Evolutionary conservation across 2,888 invertebrate genomes (phyloP), one percentile per base, ranked within the genome.

Genomic region (Napeogenes sylphis): DNA sequence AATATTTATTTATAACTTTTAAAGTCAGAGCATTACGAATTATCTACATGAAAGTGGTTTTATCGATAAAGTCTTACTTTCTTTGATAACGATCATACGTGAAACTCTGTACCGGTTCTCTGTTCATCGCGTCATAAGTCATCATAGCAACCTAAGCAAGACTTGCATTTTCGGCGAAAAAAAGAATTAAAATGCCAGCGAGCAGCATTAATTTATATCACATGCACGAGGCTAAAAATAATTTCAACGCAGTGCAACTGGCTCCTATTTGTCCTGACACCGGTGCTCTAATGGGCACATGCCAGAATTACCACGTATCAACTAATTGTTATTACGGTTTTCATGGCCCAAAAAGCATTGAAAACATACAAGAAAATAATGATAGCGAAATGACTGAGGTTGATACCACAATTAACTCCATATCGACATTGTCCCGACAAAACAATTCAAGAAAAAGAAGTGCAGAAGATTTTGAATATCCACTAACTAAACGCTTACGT

Each of bases 241-340:
- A 87, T 83, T 89, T 89, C 74, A 84, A 85, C 68, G 83, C 87
- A 67, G 82, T 88, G 72, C 83, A 87, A 73, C 90, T 89, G 72
- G 85, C 84, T 71, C 87, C 88, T 69, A 75, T 88, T 79, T 85
- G 81, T 71, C 68, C 75, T 67, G 82, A 85, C 77, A 78, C 81
- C 73, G 84, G 82, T 74, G 81, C 80, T 73, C 74, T 78, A 76
- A 77, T 80, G 79, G 83, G 82, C 70, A 88, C 85, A 80, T 86
- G 82, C 78, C 88, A 84, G 68, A 89, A 83, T 73, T 74, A 90
- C 70, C 89, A 89, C 74, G 81, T 91, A 73, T 91, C 91, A 56
- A 88, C 86, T 55, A 91, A 91, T 77, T 90, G 90, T 72, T 92
- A 91, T 73, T 91, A 92, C 69, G 92, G 92, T 59, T 91, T 84